Evolutionary conservation across 2,888 invertebrate species (phyloP).

Genomic region (Mesopsocus fuscifrons): DNA sequence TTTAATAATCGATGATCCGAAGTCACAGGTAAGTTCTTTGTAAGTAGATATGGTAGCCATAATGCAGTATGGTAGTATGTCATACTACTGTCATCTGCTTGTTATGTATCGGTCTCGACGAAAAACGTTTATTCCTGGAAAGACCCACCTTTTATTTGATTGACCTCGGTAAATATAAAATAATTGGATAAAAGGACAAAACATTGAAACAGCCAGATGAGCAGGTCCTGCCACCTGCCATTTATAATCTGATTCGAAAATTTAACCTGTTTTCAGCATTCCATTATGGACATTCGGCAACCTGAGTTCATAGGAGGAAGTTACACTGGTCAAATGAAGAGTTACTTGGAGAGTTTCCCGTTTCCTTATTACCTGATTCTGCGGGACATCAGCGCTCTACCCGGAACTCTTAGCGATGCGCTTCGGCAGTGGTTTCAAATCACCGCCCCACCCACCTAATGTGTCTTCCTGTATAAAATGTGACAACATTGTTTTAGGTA

Average conservation of each 20-base stretch:
- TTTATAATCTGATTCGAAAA: no score
- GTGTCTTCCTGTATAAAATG: no score
- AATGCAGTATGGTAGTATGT: slow-evolving; percentile 4
- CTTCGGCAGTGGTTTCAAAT: slow-evolving; percentile 98
- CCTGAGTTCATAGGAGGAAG: slow-evolving; percentile 46
- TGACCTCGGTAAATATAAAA: no score
- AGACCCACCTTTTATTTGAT: no score
- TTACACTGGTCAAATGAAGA: slow-evolving; percentile 41
- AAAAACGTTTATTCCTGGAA: slow-evolving; percentile 9
- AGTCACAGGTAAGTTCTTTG: slow-evolving; percentile 50
- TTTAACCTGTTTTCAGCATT: slow-evolving; percentile 62
- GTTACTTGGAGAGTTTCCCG: slow-evolving; percentile 90
- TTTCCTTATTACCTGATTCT: slow-evolving; percentile 96
- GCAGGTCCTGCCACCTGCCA: no score
- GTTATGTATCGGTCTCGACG: slow-evolving; percentile 6
- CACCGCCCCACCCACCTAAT: slow-evolving; percentile 32
- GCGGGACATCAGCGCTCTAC: slow-evolving; percentile 70
- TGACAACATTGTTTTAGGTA: no score
- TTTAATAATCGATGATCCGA: slow-evolving; percentile 86
- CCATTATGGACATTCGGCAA: slow-evolving; percentile 74
- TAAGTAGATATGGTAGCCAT: neutral
- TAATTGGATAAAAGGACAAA: no score
- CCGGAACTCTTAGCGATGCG: slow-evolving; percentile 84
- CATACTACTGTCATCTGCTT: slow-evolving; percentile 2
- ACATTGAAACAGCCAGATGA: no score